Conservation (phyloP, 2,113 vertebrate species). For the Macaca mulatta region DNA sequence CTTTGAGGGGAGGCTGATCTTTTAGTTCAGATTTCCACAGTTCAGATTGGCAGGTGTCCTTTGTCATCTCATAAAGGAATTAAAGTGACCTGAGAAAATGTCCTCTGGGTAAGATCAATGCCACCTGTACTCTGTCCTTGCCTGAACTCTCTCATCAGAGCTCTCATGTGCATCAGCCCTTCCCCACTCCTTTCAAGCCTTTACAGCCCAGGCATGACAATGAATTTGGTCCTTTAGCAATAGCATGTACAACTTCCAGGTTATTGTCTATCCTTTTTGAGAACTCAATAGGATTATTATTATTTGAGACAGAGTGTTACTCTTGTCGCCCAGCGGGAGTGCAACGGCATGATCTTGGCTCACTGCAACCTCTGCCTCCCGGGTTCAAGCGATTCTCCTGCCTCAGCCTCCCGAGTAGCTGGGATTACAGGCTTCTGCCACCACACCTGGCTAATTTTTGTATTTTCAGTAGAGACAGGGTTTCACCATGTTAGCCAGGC, state of each 20-base stretch:
- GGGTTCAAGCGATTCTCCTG: too few species aligned
- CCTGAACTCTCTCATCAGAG: rapidly evolving
- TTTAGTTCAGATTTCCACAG: background rate
- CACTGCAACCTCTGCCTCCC: too few species aligned
- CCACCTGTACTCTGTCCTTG: background rate
- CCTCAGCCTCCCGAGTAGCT: too few species aligned
- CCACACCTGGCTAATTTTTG: too few species aligned
- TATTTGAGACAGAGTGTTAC: too few species aligned
- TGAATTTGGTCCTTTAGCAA: background rate
- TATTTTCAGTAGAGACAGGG: too few species aligned
- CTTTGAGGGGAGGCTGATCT: background rate
- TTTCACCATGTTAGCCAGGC: too few species aligned
- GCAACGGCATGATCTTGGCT: too few species aligned
- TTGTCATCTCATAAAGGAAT: background rate
- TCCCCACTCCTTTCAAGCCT: background rate
- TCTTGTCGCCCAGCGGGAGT: too few species aligned
- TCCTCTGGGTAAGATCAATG: too few species aligned
- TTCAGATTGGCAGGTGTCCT: background rate
- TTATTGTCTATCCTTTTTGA: background rate
- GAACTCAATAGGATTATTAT: background rate
- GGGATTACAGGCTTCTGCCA: too few species aligned
- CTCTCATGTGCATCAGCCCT: background rate
- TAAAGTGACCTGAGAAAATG: background rate
- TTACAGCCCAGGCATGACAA: background rate
- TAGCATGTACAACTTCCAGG: background rate